A percentile compares a stretch with the other conserved stretches of the same genome.
phyloP scores from a whole-genome alignment of 2,888 invertebrate species.

The Malacosoma neustria region DNA sequence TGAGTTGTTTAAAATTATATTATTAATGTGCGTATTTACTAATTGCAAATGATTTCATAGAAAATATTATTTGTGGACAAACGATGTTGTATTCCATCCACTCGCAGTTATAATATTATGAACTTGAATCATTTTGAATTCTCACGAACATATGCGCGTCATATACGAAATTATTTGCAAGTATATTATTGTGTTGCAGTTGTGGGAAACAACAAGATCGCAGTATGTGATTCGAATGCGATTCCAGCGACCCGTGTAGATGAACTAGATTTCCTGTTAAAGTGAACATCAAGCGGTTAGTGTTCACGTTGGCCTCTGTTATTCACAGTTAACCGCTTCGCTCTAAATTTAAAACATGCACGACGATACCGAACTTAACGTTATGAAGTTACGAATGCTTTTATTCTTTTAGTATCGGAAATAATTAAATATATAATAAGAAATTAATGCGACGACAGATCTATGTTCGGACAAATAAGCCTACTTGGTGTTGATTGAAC shows the following conservation, averaged over 20 bases:
- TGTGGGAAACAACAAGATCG: conserved; percentile 12
- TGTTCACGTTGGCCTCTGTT: conserved; percentile 19
- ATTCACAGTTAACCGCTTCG: conserved; percentile 31
- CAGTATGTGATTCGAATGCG: conserved; percentile 36
- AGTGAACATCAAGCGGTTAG: conserved; percentile 25
- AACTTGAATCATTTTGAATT: background rate
- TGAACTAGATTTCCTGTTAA: conserved; percentile 54
- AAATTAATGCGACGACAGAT: too few species aligned
- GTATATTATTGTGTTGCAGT: conserved; percentile 3
- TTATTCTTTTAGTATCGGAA: too few species aligned
- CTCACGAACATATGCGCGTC: background rate
- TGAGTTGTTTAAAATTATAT: background rate
- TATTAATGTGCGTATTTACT: background rate
- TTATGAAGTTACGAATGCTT: background rate
- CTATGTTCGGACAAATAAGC: too few species aligned
- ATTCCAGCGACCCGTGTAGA: conserved; percentile 47
- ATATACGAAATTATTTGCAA: background rate
- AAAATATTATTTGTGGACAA: background rate
- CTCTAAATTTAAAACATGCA: conserved; percentile 19
- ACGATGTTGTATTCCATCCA: background rate
- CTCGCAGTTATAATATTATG: background rate
- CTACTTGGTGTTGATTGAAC: too few species aligned
- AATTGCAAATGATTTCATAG: background rate
- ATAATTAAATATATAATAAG: too few species aligned
- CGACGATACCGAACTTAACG: background rate